phyloP scores from a whole-genome alignment of 1,140 invertebrate species.

The Odontomachus brunneus region DNA sequence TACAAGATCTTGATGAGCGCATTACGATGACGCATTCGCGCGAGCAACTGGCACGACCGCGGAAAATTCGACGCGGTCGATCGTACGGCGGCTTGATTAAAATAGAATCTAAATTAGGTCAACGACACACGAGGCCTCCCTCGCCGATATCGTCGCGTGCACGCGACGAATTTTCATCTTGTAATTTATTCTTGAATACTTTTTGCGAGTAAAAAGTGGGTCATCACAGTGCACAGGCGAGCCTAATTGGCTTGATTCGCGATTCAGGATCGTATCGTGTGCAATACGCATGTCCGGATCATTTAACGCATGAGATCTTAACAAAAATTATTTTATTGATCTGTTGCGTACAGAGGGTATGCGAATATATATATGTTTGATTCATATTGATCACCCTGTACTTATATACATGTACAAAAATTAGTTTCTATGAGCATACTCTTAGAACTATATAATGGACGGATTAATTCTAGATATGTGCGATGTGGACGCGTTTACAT shows the following conservation, averaged over 20 bases:
- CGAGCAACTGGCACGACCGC: neutral
- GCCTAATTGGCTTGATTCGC: conserved; percentile 18
- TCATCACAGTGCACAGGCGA: conserved; percentile 11
- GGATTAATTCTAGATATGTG: conserved; percentile 29
- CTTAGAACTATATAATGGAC: conserved; percentile 35
- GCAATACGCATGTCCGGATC: neutral
- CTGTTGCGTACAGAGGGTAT: neutral
- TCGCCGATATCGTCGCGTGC: conserved; percentile 41
- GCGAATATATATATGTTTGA: neutral
- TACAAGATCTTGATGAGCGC: neutral
- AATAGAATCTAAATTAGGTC: conserved; percentile 67
- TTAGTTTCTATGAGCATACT: conserved; percentile 19
- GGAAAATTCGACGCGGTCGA: conserved; percentile 22
- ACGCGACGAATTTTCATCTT: conserved; percentile 44
- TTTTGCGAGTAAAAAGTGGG: conserved; percentile 57
- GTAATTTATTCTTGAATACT: conserved; percentile 58
- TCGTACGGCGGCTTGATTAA: conserved; percentile 31
- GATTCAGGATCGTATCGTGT: neutral
- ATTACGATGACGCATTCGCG: conserved; percentile 24
- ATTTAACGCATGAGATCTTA: neutral
- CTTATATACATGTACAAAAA: conserved; percentile 36
- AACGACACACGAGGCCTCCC: conserved; percentile 50
- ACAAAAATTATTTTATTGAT: conserved; percentile 43
- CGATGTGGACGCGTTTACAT: neutral
- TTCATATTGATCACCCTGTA: neutral